A percentile compares a stretch with the other conserved stretches of the same genome.
These are phyloP conservation scores for Nephila pilipes DNA, from an alignment of 1,140 invertebrate species.

Conservation along the genomic window DNA sequence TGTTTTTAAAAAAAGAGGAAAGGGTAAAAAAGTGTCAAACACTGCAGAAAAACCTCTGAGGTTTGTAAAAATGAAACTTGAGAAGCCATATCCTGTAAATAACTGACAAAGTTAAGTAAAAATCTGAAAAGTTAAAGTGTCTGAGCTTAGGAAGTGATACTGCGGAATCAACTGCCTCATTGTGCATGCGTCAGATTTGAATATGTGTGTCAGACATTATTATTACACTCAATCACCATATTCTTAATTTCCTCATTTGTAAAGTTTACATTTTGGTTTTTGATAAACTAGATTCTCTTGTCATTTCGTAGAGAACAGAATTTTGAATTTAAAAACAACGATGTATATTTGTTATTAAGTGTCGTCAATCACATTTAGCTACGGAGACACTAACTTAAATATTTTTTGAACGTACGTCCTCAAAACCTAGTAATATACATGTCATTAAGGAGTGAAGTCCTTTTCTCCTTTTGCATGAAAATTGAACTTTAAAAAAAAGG, in stretches of 20 bases:
- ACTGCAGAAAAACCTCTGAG: not conserved
- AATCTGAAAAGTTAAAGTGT: slow-evolving; percentile 8
- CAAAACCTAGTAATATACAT: too few relatives aligned
- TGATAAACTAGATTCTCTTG: too few relatives aligned
- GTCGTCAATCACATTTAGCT: too few relatives aligned
- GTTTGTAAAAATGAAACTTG: not conserved
- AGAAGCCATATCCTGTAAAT: slow-evolving; percentile 4
- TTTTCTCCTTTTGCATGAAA: too few relatives aligned
- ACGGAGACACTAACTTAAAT: too few relatives aligned
- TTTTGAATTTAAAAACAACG: too few relatives aligned
- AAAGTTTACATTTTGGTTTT: not conserved
- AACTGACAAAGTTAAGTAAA: slow-evolving; percentile 12
- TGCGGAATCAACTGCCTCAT: not conserved
- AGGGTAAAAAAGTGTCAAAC: not conserved
- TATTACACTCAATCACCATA: not conserved
- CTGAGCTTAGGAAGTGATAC: not conserved
- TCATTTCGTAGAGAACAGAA: too few relatives aligned
- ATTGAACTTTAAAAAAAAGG: too few relatives aligned
- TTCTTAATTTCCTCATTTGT: not conserved
- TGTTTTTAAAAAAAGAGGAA: not conserved
- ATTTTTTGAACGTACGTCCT: too few relatives aligned
- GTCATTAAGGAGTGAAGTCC: too few relatives aligned
- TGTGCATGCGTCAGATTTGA: not conserved
- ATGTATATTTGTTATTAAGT: too few relatives aligned
- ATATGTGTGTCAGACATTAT: not conserved